These are phyloP conservation scores for Gila orcuttii DNA, from an alignment of 2,113 vertebrate species.

Conservation along the genomic window DNA sequence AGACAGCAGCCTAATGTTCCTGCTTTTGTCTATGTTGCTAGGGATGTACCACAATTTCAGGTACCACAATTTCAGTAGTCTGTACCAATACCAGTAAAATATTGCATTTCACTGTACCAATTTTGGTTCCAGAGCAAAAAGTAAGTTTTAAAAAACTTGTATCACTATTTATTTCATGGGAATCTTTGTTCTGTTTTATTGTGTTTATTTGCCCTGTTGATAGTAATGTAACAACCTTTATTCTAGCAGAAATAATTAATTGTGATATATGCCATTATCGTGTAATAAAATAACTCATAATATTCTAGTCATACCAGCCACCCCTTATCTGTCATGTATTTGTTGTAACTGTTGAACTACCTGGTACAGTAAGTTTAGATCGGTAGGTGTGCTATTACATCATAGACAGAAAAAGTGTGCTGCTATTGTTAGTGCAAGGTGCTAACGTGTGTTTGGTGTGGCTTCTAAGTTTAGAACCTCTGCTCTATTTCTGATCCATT, in stretches of 20 bases:
- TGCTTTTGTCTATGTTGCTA: neutral
- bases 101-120: neutral
- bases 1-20: no score
- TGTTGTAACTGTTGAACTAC: neutral
- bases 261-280: neutral
- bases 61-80: neutral
- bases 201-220: neutral
- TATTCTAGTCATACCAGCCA: neutral
- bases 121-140: neutral
- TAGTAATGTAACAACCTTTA: neutral
- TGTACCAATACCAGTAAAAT: neutral
- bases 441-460: neutral
- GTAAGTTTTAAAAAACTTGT: neutral
- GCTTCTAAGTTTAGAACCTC: conserved; percentile 37
- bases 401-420: neutral
- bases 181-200: neutral
- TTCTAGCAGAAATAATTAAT: neutral
- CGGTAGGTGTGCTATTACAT: neutral
- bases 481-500: conserved; percentile 44
- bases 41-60: neutral
- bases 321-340: neutral
- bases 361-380: neutral
- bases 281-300: no score
- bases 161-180: neutral
- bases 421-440: neutral